These are phyloP conservation scores for Anthopleura xanthogrammica DNA, from an alignment of 92 coral and sea anemone genomes.

Conservation along the genomic window DNA sequence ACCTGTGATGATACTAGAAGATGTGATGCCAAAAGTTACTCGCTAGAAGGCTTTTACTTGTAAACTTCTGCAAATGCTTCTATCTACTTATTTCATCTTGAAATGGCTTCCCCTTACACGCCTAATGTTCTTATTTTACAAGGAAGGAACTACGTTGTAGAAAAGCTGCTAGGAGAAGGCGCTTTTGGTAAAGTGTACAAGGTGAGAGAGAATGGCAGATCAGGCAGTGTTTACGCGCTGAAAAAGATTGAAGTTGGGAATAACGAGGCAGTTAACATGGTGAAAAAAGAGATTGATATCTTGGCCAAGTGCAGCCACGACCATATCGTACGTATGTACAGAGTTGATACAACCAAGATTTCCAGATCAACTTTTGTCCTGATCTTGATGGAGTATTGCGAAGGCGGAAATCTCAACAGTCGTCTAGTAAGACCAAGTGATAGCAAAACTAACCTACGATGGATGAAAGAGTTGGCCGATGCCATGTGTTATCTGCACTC, in stretches of 20 bases:
- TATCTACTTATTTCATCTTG: too few relatives aligned
- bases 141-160: too few relatives aligned
- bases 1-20: too few relatives aligned
- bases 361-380: conserved; percentile 27
- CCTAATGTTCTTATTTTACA: too few relatives aligned
- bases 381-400: conserved; percentile 67
- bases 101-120: too few relatives aligned
- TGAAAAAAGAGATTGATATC: conserved; percentile 38
- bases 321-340: too few relatives aligned
- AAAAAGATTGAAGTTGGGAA: conserved; percentile 50
- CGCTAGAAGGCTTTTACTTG: too few relatives aligned
- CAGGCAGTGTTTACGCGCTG: conserved; percentile 44
- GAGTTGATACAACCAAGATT: too few relatives aligned
- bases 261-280: conserved; percentile 27
- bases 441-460: conserved; percentile 36
- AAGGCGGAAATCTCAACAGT: conserved; percentile 61
- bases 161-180: conserved; percentile 54
- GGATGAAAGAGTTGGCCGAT: conserved; percentile 71
- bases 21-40: too few relatives aligned
- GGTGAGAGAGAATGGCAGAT: conserved; percentile 34
- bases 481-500: conserved; percentile 60
- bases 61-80: too few relatives aligned
- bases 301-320: conserved; percentile 45
- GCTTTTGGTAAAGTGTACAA: conserved; percentile 71
- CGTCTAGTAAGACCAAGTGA: conserved; percentile 57